Percentiles rank a stretch among this genome's conserved stretches.
Conservation (phyloP, 2,888 invertebrate genomes). For the Apodemia duryi region DNA sequence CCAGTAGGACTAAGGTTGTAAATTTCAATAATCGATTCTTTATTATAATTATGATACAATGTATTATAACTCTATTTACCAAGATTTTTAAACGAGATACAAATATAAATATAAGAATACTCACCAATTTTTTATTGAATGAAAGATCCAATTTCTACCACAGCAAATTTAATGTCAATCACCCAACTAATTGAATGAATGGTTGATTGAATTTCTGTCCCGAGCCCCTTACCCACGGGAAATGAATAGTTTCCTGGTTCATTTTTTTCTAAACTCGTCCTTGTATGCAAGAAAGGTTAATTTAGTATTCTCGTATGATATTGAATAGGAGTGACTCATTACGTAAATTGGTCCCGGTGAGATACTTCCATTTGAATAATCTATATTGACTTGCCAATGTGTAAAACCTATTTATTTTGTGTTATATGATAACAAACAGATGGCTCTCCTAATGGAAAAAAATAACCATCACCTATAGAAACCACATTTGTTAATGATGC, state of each 20-base stretch:
- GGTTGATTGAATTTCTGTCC: conserved; percentile 54
- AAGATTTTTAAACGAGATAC: not conserved
- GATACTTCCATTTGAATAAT: not conserved
- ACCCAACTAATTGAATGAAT: conserved; percentile 57
- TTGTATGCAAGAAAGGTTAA: conserved; percentile 12
- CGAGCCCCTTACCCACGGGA: conserved; percentile 43
- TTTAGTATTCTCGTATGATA: not conserved
- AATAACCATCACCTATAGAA: no score
- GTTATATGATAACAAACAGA: no score
- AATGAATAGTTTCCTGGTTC: conserved; percentile 45
- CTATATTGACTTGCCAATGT: no score
- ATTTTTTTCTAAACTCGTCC: conserved; percentile 26
- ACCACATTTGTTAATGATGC: no score
- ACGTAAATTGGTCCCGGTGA: not conserved
- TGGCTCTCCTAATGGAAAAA: no score
- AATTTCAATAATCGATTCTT: no score
- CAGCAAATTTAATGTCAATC: conserved; percentile 46
- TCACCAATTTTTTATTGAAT: conserved; percentile 16
- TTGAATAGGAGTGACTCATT: not conserved
- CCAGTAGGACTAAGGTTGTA: no score
- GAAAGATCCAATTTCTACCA: conserved; percentile 19
- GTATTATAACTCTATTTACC: no score
- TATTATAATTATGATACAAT: no score
- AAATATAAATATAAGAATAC: conserved; percentile 8
- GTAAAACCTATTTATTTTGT: no score